A percentile compares a stretch with the other conserved stretches of the same genome.
Evolutionary conservation across 2,797 vertebrate species (phyloP).

Genomic region (Saxicola maurus): DNA sequence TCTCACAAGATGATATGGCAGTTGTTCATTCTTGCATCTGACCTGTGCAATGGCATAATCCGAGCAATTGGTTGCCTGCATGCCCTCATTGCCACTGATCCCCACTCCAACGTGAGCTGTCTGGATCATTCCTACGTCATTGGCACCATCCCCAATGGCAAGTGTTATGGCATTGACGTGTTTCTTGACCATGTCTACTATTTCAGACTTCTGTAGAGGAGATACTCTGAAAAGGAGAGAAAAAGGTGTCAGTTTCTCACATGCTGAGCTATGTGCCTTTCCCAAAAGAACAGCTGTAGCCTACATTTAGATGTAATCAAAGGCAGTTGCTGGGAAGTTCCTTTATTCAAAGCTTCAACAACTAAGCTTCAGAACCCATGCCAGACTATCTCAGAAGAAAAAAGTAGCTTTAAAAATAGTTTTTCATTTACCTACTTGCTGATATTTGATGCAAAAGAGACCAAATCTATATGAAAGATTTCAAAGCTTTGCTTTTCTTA

Average conservation of each 20-base stretch:
- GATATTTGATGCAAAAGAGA: neutral
- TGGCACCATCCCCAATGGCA: slow-evolving; percentile 96
- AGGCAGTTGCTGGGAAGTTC: slow-evolving; percentile 49
- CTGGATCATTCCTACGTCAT: slow-evolving; percentile 99
- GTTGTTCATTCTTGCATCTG: slow-evolving; percentile 16
- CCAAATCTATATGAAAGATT: neutral
- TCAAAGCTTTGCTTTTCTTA: neutral
- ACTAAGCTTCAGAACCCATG: slow-evolving; percentile 32
- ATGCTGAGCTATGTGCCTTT: slow-evolving; percentile 1
- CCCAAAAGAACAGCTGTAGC: slow-evolving; percentile 63
- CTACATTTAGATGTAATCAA: slow-evolving; percentile 60
- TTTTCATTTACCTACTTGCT: neutral
- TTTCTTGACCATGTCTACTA: slow-evolving; percentile 98
- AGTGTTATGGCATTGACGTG: slow-evolving; percentile 96
- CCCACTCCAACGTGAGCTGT: slow-evolving; percentile 96
- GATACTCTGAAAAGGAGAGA: slow-evolving; percentile 84
- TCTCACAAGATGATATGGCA: neutral
- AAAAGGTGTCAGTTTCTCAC: slow-evolving; percentile 60
- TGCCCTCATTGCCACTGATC: slow-evolving; percentile 97
- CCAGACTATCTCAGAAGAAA: slow-evolving; percentile 58
- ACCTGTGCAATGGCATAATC: slow-evolving; percentile 99
- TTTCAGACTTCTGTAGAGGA: slow-evolving; percentile 97
- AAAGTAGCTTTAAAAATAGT: slow-evolving; percentile 40
- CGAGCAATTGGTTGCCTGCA: slow-evolving; percentile 98
- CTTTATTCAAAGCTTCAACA: slow-evolving; percentile 24